These are phyloP conservation scores for Chloropsis hardwickii DNA, from an alignment of 2,113 vertebrate species.

Conservation along the genomic window DNA sequence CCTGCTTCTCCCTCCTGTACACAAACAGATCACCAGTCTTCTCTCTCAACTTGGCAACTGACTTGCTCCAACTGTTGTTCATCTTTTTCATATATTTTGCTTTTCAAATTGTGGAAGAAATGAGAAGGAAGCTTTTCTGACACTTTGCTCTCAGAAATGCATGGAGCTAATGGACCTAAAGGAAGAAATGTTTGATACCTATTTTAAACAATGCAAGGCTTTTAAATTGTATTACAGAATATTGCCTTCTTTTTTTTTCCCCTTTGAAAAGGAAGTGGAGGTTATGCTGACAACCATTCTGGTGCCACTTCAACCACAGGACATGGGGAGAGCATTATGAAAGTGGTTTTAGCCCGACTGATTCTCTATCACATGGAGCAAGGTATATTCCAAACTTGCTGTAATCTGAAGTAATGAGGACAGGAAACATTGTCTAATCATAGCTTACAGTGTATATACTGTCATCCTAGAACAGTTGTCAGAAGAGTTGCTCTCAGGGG, in stretches of 20 bases:
- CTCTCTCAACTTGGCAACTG: background rate
- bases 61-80: background rate
- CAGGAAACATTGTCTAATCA: background rate
- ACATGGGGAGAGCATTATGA: slow-evolving; percentile 94
- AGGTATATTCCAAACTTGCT: slow-evolving; percentile 73
- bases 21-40: background rate
- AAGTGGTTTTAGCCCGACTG: slow-evolving; percentile 86
- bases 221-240: background rate
- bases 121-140: background rate
- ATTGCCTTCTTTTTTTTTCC: background rate
- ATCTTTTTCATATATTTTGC: background rate
- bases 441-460: background rate
- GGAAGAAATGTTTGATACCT: background rate
- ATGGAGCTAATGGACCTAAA: background rate
- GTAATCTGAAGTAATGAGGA: background rate
- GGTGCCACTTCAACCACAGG: slow-evolving; percentile 92
- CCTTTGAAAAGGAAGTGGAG: slow-evolving; percentile 81
- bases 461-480: background rate
- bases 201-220: background rate
- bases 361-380: slow-evolving; percentile 89
- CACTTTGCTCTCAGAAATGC: background rate
- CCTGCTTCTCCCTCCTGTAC: background rate
- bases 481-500: background rate
- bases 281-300: slow-evolving; percentile 87
- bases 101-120: background rate